Conservation (phyloP, 1,140 invertebrate genomes). For the Trypoxylus dichotomus region DNA sequence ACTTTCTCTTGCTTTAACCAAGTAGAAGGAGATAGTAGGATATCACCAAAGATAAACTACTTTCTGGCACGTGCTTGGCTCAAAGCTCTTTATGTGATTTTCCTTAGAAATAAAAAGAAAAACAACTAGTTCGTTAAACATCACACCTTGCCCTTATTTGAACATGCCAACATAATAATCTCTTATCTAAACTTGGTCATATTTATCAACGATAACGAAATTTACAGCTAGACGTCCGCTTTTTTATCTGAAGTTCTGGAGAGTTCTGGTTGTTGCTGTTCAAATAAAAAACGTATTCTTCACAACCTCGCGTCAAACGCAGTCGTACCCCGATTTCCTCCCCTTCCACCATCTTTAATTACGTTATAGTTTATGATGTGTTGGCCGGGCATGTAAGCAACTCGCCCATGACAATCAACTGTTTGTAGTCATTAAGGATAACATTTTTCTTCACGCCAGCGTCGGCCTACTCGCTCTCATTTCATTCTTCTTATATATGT, state of each 20-base stretch:
- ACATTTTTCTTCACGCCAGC: slow-evolving; percentile 10
- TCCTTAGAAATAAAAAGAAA: too few relatives aligned
- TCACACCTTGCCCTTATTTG: too few relatives aligned
- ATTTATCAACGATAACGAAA: neutral
- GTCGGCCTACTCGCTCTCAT: neutral
- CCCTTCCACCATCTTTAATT: neutral
- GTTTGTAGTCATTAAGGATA: slow-evolving; percentile 20
- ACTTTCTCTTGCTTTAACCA: too few relatives aligned
- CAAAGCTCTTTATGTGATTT: too few relatives aligned
- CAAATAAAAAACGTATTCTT: neutral
- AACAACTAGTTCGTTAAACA: too few relatives aligned
- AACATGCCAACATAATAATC: neutral
- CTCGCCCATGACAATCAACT: slow-evolving; percentile 5
- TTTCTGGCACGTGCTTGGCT: too few relatives aligned
- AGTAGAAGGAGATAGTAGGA: too few relatives aligned
- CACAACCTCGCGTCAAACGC: neutral
- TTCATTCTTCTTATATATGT: neutral
- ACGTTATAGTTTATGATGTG: slow-evolving; percentile 18
- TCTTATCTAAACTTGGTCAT: neutral
- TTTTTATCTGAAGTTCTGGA: neutral
- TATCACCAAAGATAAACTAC: too few relatives aligned
- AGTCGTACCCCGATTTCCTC: neutral
- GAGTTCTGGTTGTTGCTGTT: neutral
- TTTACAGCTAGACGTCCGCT: neutral
- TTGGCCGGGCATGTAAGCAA: neutral